Evolutionary conservation across 2,113 vertebrate genomes (phyloP).

Genomic region (Miniopterus natalensis): DNA sequence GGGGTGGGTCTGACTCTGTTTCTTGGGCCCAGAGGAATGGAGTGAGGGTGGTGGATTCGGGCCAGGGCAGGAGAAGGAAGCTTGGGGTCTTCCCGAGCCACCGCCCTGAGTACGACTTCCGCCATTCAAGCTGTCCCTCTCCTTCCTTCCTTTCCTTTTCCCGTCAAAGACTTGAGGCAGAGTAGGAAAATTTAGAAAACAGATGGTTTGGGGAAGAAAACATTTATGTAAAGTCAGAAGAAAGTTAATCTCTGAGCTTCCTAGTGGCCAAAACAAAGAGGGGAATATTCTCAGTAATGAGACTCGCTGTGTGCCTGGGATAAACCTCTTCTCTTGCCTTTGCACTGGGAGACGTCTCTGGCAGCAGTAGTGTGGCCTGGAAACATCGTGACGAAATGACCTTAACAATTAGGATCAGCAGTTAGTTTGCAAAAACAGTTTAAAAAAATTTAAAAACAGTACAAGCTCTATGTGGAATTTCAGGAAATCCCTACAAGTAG

Average conservation of each 20-base stretch:
- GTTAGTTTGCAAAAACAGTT: neutral
- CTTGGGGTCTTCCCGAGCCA: neutral
- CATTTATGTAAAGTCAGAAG: neutral
- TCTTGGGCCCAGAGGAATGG: neutral
- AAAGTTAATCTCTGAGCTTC: neutral
- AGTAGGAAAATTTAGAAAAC: neutral
- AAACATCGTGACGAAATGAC: neutral
- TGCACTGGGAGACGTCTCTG: neutral
- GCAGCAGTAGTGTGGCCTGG: neutral
- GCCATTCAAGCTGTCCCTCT: neutral
- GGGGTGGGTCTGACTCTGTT: neutral
- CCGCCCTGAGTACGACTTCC: neutral
- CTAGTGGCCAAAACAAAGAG: neutral
- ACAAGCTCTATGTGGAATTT: neutral
- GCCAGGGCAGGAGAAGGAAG: neutral
- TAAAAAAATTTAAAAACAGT: neutral
- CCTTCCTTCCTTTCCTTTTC: neutral
- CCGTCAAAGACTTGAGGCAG: neutral
- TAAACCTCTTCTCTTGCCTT: neutral
- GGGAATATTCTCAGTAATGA: neutral
- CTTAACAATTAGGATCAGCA: neutral
- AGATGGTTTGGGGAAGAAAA: neutral
- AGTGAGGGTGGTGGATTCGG: neutral
- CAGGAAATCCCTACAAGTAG: neutral
- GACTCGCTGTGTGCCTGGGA: fast-evolving